Evolutionary conservation across 2,888 invertebrate genomes (phyloP).

Genomic region (Hirtodrosophila histrioides): DNA sequence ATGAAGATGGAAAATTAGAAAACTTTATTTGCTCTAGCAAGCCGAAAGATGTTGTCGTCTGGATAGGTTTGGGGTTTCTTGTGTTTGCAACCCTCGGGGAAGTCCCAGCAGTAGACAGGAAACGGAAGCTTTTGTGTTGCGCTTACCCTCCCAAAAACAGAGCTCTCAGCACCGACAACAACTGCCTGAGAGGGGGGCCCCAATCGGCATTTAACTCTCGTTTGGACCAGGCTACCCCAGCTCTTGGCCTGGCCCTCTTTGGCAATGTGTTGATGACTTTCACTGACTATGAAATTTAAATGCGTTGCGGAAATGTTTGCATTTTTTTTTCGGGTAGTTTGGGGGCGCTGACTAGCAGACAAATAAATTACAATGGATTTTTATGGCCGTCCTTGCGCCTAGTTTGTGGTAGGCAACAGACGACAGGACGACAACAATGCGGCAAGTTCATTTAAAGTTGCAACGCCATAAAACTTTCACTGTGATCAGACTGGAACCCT

Average conservation of each 20-base stretch:
- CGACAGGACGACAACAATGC: slow-evolving; percentile 44
- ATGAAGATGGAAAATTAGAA: slow-evolving; percentile 79
- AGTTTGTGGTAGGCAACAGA: slow-evolving; percentile 69
- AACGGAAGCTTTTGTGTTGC: slow-evolving; percentile 80
- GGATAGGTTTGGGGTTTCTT: slow-evolving; percentile 25
- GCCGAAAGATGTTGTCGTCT: slow-evolving; percentile 43
- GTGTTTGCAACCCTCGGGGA: slow-evolving; percentile 72
- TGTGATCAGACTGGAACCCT: slow-evolving; percentile 17
- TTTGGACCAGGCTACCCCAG: slow-evolving; percentile 26
- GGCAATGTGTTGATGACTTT: slow-evolving; percentile 80
- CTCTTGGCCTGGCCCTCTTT: not conserved
- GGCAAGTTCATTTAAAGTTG: slow-evolving; percentile 72
- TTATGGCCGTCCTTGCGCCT: slow-evolving; percentile 76
- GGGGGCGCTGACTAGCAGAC: slow-evolving; percentile 60
- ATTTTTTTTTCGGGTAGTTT: slow-evolving; percentile 17
- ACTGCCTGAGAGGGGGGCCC: slow-evolving; percentile 1
- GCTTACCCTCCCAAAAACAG: slow-evolving; percentile 22
- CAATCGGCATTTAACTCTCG: slow-evolving; percentile 62
- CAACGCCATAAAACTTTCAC: slow-evolving; percentile 71
- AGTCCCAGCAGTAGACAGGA: slow-evolving; percentile 82
- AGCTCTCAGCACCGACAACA: not conserved
- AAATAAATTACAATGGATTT: slow-evolving; percentile 73
- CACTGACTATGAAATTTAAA: slow-evolving; percentile 81
- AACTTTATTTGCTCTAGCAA: slow-evolving; percentile 72
- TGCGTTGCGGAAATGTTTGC: slow-evolving; percentile 79